Conservation (phyloP, 2,797 vertebrate genomes). For the Tangara arthus region DNA sequence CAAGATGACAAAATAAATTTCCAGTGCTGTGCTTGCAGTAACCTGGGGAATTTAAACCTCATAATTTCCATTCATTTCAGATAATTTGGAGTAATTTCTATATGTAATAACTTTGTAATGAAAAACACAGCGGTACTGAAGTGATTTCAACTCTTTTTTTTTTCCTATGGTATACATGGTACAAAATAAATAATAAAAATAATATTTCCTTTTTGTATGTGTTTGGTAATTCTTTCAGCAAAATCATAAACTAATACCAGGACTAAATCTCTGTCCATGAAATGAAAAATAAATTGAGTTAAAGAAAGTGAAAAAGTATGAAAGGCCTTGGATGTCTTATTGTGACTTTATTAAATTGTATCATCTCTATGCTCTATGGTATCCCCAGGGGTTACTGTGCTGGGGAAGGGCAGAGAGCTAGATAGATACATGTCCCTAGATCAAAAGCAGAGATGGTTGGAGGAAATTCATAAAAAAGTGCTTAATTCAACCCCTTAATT, state of each 20-base stretch:
- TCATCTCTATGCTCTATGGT: constrained; percentile 70
- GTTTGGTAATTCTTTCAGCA: constrained; percentile 83
- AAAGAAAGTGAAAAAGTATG: constrained; percentile 79
- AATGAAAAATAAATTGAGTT: constrained; percentile 90
- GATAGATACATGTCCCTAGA: constrained; percentile 45
- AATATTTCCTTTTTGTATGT: constrained; percentile 84
- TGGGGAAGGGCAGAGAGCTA: constrained; percentile 46
- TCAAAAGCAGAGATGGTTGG: constrained; percentile 18
- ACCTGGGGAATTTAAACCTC: constrained; percentile 86
- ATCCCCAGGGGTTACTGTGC: constrained; percentile 70
- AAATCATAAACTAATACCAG: constrained; percentile 86
- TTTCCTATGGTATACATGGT: constrained; percentile 79
- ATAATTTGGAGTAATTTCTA: constrained; percentile 87
- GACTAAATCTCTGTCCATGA: constrained; percentile 85
- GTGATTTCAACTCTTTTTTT: constrained; percentile 79
- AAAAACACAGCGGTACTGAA: constrained; percentile 83
- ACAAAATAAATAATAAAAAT: constrained; percentile 84
- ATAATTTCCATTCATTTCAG: constrained; percentile 88
- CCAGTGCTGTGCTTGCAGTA: constrained; percentile 80
- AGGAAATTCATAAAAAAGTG: background rate
- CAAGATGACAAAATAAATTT: constrained; percentile 87
- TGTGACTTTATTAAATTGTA: constrained; percentile 83
- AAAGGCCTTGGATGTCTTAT: constrained; percentile 80
- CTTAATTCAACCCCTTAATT: constrained; percentile 44
- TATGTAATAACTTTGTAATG: constrained; percentile 85